Base-by-base conservation (phyloP, 1,140 invertebrate genomes). In the Drosophila seguyi region DNA sequence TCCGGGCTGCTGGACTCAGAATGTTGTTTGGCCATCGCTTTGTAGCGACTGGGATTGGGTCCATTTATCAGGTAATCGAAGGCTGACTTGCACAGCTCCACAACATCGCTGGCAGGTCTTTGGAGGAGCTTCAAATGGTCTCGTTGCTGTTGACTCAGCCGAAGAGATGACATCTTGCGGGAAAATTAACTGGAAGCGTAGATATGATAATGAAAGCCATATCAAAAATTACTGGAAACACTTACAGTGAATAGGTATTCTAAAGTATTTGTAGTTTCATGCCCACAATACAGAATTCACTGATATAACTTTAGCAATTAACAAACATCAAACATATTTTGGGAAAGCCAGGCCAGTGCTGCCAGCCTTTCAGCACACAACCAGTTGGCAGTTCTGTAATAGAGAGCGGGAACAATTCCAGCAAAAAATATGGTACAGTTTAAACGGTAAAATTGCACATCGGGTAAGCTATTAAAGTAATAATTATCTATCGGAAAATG, bases 51-150 rank as follows among this genome's bases (percentile, higher is more conserved):
- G 5, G 45, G 53, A 38, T 90, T 91, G 10, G 91, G 85, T 1
- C 91, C 91, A 58, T 81, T 79, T 11, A 80, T 72, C 10, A 92
- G 69, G 59, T 92, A 92, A 39, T 92, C 91, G 41, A 92, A 92
- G 14, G 91, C 91, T 25, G 76, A 75, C 41, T 91, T 92, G 47
- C 91, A 92, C 14, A 92, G 44, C 44, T 92, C 85, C 8, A 92
- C 68, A 8, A 91, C 82, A 59, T 90, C 82, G 29, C 57, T 58
- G 3, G 79, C 59, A n/a, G 85, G 75, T 14, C 82, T 71, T 47
- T 90, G 55, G 2, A 84, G 66, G 14, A 92, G 45, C 20, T 48
- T 29, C 22, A 92, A 65, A 55, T 92, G 88, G 1, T 86, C 58
- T 4, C 66, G 74, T 50, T 92, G 85, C 36, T 73, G 39, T 56